These are phyloP conservation scores for Dinomys branickii DNA, from an alignment of 2,113 vertebrate genomes.

Conservation along the genomic window DNA sequence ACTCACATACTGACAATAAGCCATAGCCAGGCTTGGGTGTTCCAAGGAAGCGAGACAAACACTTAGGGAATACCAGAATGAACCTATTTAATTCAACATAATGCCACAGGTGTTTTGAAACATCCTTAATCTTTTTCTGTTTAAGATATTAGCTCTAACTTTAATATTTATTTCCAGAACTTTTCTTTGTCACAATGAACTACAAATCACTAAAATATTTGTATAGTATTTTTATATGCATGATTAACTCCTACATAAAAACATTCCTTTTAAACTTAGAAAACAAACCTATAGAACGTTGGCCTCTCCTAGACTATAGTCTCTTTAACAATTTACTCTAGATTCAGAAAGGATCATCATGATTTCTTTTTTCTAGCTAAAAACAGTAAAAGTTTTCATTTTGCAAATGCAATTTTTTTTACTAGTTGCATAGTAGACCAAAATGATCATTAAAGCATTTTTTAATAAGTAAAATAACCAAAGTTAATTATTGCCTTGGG, in stretches of 20 bases:
- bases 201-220: conserved; percentile 56
- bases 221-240: conserved; percentile 8
- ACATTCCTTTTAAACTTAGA: background rate
- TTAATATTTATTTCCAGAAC: background rate
- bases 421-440: conserved; percentile 4
- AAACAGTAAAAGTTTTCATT: background rate
- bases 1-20: background rate
- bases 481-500: background rate
- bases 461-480: conserved; percentile 2
- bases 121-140: background rate
- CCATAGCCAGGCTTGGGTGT: background rate
- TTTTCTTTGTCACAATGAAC: background rate
- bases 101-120: background rate
- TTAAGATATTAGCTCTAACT: conserved; percentile 26
- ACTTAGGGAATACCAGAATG: background rate
- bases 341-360: background rate
- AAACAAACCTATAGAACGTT: conserved; percentile 25
- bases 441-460: background rate
- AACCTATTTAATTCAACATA: background rate
- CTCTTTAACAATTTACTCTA: background rate
- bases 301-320: background rate
- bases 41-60: background rate
- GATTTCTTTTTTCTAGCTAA: background rate
- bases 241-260: background rate
- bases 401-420: conserved; percentile 36